Percentiles rank a stretch among this genome's conserved stretches.
These are phyloP conservation scores for Psilopogon haemacephalus DNA, from an alignment of 2,113 vertebrate genomes.

Conservation along the genomic window DNA sequence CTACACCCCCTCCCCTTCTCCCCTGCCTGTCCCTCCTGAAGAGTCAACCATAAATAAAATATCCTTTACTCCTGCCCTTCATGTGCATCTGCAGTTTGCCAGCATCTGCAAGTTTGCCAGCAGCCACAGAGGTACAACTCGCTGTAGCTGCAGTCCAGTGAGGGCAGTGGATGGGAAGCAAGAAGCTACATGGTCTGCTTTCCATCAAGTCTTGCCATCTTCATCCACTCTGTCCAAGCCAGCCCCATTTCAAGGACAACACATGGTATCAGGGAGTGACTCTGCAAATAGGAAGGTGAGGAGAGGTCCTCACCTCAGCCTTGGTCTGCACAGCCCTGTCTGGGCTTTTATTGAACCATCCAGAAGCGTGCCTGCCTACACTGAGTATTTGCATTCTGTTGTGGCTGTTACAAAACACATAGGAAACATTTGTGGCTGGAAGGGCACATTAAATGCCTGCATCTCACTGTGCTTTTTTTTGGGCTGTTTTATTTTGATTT, in stretches of 20 bases:
- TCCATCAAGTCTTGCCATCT: neutral
- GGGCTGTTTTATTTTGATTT: neutral
- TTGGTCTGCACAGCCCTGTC: neutral
- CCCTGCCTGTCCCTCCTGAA: no score
- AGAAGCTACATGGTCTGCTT: accelerated
- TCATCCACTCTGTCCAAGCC: accelerated
- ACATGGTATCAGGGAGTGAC: accelerated
- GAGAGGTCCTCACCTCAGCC: neutral
- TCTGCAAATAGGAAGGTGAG: neutral
- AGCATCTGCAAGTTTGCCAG: accelerated
- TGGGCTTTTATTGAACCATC: neutral
- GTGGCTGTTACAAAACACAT: conserved; percentile 14
- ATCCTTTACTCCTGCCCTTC: neutral
- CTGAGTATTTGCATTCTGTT: neutral
- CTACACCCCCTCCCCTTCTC: no score
- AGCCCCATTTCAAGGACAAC: accelerated
- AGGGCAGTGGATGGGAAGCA: neutral
- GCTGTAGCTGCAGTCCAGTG: accelerated
- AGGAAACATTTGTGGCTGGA: conserved; percentile 18
- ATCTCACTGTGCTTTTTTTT: neutral
- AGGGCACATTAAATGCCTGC: neutral
- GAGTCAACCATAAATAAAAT: neutral
- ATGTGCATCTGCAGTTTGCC: neutral
- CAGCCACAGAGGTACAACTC: neutral
- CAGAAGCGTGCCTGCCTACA: neutral